Base-by-base conservation (phyloP, 2,888 invertebrate species). In the Caenorhabditis sp. region DNA sequence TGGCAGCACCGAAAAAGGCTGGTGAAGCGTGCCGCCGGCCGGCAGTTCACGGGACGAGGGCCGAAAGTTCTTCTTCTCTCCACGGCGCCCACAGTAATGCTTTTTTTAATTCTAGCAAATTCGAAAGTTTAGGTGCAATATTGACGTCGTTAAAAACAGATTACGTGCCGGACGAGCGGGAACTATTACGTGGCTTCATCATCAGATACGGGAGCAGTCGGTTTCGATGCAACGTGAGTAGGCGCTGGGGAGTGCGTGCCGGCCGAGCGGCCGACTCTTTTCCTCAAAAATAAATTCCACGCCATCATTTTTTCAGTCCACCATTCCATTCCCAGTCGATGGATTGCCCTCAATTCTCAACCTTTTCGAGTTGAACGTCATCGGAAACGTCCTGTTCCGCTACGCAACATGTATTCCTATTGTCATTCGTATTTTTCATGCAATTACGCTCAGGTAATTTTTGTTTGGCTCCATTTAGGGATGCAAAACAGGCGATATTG, bases 391-490 rank as follows among this genome's bases (percentile, higher is more conserved):
- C 22, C 75, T 83, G 24, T 86, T 86, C 52, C 82, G 86, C 0
- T 83, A 86, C 15, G 72, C 86, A n/a, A 80, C 83, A 8, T 82
- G 82, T 56, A 80, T 85, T 35, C 86, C 85, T 9, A 80, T 86
- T 52, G 78, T 85, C 11, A 65, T 86, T 15, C 71, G 86, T 20
- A 71, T 86, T 13, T 84, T 86, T 48, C 68, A 84, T 37, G 82
- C 83, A 5, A 39, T 82, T 6, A 71, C 81, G 26, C 56, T 86
- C 8, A 68, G 81, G 77, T 78, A n/a, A n/a, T n/a, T n/a, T n/a
- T n/a, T n/a, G n/a, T n/a, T n/a, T n/a, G n/a, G n/a, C n/a, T n/a
- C n/a, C n/a, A n/a, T n/a, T n/a, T n/a, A n/a, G n/a, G n/a, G n/a
- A n/a, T n/a, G n/a, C n/a, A n/a, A n/a, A n/a, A n/a, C n/a, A n/a